Conservation (phyloP, 1,140 invertebrate species). For the Scaptomyza pallida region DNA sequence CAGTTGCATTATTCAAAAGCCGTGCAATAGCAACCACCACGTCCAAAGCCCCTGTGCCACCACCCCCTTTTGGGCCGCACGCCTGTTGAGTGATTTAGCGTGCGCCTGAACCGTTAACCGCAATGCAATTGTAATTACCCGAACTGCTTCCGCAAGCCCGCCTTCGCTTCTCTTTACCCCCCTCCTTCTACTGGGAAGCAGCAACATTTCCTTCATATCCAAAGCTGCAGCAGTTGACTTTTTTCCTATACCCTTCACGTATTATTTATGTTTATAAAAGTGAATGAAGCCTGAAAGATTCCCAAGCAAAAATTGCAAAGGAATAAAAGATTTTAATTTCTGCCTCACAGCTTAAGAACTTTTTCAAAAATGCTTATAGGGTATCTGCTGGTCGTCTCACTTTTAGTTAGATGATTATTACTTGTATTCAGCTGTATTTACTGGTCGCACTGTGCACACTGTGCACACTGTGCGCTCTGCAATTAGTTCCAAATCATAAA, state of each 20-base stretch:
- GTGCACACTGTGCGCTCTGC: conserved; percentile 48
- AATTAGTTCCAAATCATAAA: conserved; percentile 82
- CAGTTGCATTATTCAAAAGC: conserved; percentile 74
- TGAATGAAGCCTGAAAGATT: too few species aligned
- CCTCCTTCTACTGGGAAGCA: not conserved
- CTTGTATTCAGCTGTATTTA: conserved; percentile 45
- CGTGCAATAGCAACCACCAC: conserved; percentile 20
- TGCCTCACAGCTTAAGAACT: too few species aligned
- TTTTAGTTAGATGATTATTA: not conserved
- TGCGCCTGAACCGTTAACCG: conserved; percentile 74
- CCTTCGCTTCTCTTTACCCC: not conserved
- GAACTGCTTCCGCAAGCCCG: conserved; percentile 64
- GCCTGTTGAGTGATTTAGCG: conserved; percentile 74
- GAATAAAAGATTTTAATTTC: too few species aligned
- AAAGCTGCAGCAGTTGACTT: conserved; percentile 21
- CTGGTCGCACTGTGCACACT: conserved; percentile 55
- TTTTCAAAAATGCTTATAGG: too few species aligned
- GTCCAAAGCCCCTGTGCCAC: not conserved
- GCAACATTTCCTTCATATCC: not conserved
- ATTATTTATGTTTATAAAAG: too few species aligned
- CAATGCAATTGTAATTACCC: conserved; percentile 82
- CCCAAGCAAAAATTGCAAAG: too few species aligned
- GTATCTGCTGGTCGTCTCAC: not conserved
- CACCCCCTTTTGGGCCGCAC: conserved; percentile 4
- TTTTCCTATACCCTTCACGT: conserved; percentile 27